A percentile compares a stretch with the other conserved stretches of the same genome.
Conservation (phyloP, 1,140 invertebrate genomes). For the Cataglyphis hispanica region DNA sequence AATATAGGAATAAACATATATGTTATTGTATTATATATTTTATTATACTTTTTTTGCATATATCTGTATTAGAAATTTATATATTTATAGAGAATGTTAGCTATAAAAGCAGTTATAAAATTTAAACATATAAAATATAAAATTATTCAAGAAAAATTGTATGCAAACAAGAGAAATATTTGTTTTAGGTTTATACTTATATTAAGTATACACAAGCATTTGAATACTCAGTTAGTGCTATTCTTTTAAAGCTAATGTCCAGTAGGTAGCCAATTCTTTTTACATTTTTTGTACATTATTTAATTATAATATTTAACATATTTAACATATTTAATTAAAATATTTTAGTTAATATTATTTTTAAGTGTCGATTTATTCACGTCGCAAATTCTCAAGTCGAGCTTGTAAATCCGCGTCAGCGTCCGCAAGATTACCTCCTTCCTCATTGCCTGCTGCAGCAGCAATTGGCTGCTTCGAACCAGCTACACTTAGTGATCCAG, state of each 20-base stretch:
- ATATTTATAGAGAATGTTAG: slow-evolving; percentile 23
- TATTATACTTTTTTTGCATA: slow-evolving; percentile 16
- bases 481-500: slow-evolving; percentile 83
- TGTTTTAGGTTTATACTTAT: slow-evolving; percentile 9
- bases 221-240: background rate
- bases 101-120: slow-evolving; percentile 42
- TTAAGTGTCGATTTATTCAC: slow-evolving; percentile 89
- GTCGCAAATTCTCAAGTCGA: slow-evolving; percentile 95
- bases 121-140: slow-evolving; percentile 43
- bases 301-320: slow-evolving; percentile 29
- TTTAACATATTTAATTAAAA: background rate
- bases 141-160: background rate
- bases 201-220: slow-evolving; percentile 15
- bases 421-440: slow-evolving; percentile 90
- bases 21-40: slow-evolving; percentile 1
- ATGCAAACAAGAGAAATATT: background rate
- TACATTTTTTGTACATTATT: slow-evolving; percentile 55
- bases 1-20: background rate
- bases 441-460: slow-evolving; percentile 86
- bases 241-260: background rate
- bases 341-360: no score
- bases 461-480: slow-evolving; percentile 87
- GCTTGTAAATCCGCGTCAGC: slow-evolving; percentile 98
- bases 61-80: slow-evolving; percentile 36
- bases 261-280: slow-evolving; percentile 41